phyloP scores from a whole-genome alignment of 2,888 invertebrate genomes.

The Cecidostiba fungosa region DNA sequence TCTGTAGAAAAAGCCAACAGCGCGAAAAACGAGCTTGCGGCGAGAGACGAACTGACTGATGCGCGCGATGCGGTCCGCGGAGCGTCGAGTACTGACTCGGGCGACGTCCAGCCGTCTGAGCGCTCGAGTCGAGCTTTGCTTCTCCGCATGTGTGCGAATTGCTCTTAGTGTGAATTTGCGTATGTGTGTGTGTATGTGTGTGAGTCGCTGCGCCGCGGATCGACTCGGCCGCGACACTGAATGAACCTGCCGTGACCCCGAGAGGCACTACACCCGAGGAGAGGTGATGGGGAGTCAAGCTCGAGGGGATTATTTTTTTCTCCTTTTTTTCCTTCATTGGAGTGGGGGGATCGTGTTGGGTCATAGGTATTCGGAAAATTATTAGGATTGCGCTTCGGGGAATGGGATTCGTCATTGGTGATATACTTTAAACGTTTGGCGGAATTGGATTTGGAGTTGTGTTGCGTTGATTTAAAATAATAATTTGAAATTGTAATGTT shows the following conservation, averaged over 20 bases:
- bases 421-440: background rate
- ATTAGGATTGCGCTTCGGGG: background rate
- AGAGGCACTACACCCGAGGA: conserved; percentile 62
- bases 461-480: too few relatives aligned
- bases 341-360: background rate
- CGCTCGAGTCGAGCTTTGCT: background rate
- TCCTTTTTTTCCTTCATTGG: background rate
- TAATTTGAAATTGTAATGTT: too few relatives aligned
- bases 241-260: conserved; percentile 75
- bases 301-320: background rate
- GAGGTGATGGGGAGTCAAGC: conserved; percentile 6
- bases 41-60: background rate
- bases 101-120: conserved; percentile 57
- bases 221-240: conserved; percentile 69
- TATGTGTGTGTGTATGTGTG: background rate
- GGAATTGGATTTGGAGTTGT: background rate
- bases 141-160: background rate
- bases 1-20: background rate
- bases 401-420: background rate
- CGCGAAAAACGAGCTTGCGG: background rate
- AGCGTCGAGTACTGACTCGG: conserved; percentile 24
- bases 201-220: conserved; percentile 21
- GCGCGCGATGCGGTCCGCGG: conserved; percentile 5
- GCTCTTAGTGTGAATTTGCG: background rate
- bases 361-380: too few relatives aligned